These are phyloP conservation scores for Miltochrista miniata DNA, from an alignment of 2,888 invertebrate species.

Conservation along the genomic window DNA sequence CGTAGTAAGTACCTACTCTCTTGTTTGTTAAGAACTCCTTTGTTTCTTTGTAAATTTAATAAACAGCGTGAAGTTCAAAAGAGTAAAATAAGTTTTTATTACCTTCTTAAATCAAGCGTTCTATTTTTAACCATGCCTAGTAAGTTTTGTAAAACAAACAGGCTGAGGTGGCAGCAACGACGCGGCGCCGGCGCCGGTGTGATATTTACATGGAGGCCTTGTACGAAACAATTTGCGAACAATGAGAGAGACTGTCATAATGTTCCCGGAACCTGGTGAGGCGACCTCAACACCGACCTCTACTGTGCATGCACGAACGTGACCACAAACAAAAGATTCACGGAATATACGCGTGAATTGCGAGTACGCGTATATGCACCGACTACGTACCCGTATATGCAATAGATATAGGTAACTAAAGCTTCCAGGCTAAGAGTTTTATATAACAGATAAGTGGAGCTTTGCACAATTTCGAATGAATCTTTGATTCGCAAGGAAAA, in stretches of 20 bases:
- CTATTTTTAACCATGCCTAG: slow-evolving; percentile 36
- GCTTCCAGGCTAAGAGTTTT: too few species aligned
- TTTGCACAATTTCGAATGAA: too few species aligned
- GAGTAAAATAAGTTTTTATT: too few species aligned
- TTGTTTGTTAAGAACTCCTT: too few species aligned
- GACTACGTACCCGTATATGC: too few species aligned
- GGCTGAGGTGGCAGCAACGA: slow-evolving; percentile 45
- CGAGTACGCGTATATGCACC: too few species aligned
- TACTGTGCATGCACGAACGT: slow-evolving; percentile 32
- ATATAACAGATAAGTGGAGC: too few species aligned
- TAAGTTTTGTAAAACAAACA: slow-evolving; percentile 26
- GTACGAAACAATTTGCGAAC: slow-evolving; percentile 71
- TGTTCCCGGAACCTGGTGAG: slow-evolving; percentile 73
- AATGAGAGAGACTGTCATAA: slow-evolving; percentile 67
- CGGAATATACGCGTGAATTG: slow-evolving; percentile 22
- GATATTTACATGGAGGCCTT: slow-evolving; percentile 78
- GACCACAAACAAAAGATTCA: slow-evolving; percentile 33
- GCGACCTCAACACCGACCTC: slow-evolving; percentile 69
- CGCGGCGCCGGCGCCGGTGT: slow-evolving; percentile 62
- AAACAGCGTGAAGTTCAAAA: too few species aligned
- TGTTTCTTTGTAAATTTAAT: too few species aligned
- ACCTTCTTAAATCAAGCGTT: slow-evolving; percentile 9
- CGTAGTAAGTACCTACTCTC: background rate
- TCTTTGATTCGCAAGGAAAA: too few species aligned
- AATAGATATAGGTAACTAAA: too few species aligned